Percentiles rank a stretch among this genome's conserved stretches.
Evolutionary conservation across 2,113 vertebrate genomes (phyloP).

Genomic region (Crotalus horridus): DNA sequence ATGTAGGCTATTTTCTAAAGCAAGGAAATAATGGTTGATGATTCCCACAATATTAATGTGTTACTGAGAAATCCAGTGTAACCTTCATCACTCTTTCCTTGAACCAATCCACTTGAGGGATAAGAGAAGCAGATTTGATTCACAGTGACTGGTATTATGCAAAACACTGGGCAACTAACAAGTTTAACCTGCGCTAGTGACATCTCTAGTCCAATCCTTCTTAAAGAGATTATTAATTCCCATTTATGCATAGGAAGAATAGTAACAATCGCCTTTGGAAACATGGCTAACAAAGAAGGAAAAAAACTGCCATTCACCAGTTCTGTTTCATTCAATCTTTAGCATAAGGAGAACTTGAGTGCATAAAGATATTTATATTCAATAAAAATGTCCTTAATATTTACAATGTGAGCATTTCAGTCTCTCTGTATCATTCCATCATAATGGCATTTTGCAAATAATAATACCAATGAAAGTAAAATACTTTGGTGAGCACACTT

Average conservation of each 20-base stretch:
- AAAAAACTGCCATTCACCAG: neutral
- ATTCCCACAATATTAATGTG: neutral
- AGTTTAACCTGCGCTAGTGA: neutral
- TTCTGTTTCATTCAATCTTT: neutral
- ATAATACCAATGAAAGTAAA: neutral
- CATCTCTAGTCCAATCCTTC: neutral
- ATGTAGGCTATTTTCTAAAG: conserved; percentile 6
- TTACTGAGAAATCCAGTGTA: neutral
- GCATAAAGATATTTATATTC: neutral
- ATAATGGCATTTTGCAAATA: neutral
- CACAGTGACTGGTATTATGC: neutral
- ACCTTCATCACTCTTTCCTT: neutral
- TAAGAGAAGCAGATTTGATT: neutral
- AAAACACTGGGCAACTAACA: neutral
- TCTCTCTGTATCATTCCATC: neutral
- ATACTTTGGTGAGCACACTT: neutral
- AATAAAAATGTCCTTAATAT: neutral
- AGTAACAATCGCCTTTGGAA: neutral
- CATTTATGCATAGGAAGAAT: neutral
- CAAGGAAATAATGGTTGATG: neutral
- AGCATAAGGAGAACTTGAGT: neutral
- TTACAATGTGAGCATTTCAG: neutral
- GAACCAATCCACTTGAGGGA: neutral
- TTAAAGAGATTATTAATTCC: neutral
- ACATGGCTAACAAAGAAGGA: neutral